Base-by-base conservation (phyloP, 2,888 invertebrate species). In the Polyploca ridens region DNA sequence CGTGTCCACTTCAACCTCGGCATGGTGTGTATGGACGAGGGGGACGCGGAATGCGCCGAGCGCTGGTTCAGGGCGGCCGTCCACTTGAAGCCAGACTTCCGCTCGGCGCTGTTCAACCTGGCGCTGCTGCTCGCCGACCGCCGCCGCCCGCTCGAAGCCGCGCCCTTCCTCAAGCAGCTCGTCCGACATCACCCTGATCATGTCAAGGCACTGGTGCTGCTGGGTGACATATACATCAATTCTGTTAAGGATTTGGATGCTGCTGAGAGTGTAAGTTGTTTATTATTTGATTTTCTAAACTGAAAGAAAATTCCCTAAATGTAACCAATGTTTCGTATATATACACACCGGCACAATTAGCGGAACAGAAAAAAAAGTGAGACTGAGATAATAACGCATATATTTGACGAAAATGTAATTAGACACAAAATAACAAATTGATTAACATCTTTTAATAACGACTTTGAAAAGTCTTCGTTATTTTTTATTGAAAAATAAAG, bases 221-320 rank as follows among this genome's bases (percentile, higher is more conserved):
- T 99, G 14, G 99, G 99, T 13, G 99, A 99, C 87, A 98, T 99
- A 83, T 99, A 99, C 90, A 98, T 99, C 71, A 99, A 99, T 89
- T 97, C 97, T 74, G 97, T 99, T 81, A 98, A 98, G 85, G 98
- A 99, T 88, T 90, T 99, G 82, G 98, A 98, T 86, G 98, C 98
- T 3, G 99, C 99, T 27, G 99, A 99, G 91, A 97, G 97, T 88
- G 98, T 98, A 85, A 96, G 96, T 94, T 44, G 19, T 33, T 33
- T 59, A 44, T 27, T n/a, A 8, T 0, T 19, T 61, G 44, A 7
- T 44, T 41, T 58, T 38, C n/a, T n/a, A n/a, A n/a, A n/a, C n/a
- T n/a, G n/a, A n/a, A n/a, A n/a, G n/a, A n/a, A n/a, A n/a, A n/a
- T n/a, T n/a, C n/a, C n/a, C n/a, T n/a, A n/a, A n/a, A n/a, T n/a